These are phyloP conservation scores for Halictus quadricinctus DNA, from an alignment of 2,888 invertebrate genomes.

Conservation along the genomic window DNA sequence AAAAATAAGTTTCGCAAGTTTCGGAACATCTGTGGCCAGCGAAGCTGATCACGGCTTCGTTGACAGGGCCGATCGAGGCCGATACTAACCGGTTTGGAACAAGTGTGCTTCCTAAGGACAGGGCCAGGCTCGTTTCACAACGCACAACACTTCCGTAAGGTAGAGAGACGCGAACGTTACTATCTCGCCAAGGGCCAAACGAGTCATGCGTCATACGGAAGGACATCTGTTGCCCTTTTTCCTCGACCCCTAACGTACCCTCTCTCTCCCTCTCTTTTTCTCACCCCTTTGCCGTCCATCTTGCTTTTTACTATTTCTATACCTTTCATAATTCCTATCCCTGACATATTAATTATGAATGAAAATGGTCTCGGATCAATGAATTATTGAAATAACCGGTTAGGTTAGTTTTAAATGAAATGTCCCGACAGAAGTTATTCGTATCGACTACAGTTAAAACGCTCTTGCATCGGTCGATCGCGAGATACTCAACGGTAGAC, in stretches of 20 bases:
- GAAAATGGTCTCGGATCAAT: slow-evolving; percentile 36
- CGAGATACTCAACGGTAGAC: slow-evolving; percentile 9
- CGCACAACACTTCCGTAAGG: slow-evolving; percentile 57
- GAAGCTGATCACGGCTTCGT: not conserved
- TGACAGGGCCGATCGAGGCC: not conserved
- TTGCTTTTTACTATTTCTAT: not conserved
- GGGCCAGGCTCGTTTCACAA: slow-evolving; percentile 32
- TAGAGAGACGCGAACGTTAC: slow-evolving; percentile 61
- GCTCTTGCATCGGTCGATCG: slow-evolving; percentile 66
- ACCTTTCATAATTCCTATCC: not conserved
- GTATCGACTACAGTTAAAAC: slow-evolving; percentile 50
- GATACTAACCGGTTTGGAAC: slow-evolving; percentile 43
- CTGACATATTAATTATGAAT: not conserved
- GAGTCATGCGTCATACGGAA: slow-evolving; percentile 72
- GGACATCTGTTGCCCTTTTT: slow-evolving; percentile 75
- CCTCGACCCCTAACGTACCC: slow-evolving; percentile 54
- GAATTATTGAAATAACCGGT: not conserved
- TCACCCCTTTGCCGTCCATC: slow-evolving; percentile 28
- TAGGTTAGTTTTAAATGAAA: not conserved
- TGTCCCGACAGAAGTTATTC: slow-evolving; percentile 9
- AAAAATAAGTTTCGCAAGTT: not conserved
- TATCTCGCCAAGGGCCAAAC: slow-evolving; percentile 61
- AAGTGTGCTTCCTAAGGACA: slow-evolving; percentile 21
- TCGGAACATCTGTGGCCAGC: not conserved
- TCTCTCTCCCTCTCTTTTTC: slow-evolving; percentile 13